These are phyloP conservation scores for Ceratina australensis DNA, from an alignment of 1,140 invertebrate genomes.

Conservation along the genomic window DNA sequence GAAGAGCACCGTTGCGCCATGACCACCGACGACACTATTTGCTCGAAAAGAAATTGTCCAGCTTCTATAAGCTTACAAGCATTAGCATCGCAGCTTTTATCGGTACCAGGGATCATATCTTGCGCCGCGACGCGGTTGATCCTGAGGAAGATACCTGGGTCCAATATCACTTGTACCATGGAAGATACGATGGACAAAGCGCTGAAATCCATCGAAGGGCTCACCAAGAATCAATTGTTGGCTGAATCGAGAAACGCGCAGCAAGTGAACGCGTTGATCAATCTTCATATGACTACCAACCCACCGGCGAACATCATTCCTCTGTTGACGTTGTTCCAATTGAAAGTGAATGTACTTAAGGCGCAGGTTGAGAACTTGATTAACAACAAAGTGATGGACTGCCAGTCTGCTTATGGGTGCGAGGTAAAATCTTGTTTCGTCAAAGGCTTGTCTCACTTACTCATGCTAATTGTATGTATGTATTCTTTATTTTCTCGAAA, in stretches of 20 bases:
- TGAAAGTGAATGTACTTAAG: conserved; percentile 74
- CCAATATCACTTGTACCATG: conserved; percentile 65
- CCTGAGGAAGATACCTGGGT: conserved; percentile 69
- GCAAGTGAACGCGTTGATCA: conserved; percentile 72
- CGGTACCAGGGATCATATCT: conserved; percentile 71
- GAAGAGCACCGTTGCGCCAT: conserved; percentile 64
- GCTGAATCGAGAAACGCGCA: conserved; percentile 68
- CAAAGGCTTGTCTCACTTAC: not conserved
- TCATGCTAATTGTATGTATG: too few species aligned
- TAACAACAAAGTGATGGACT: conserved; percentile 70
- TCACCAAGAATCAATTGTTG: conserved; percentile 73
- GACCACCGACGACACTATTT: conserved; percentile 62
- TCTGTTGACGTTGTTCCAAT: conserved; percentile 69
- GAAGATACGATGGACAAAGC: conserved; percentile 72
- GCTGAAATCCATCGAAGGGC: conserved; percentile 51
- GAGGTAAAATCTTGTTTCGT: conserved; percentile 46
- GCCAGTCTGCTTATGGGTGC: conserved; percentile 62
- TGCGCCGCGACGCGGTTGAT: conserved; percentile 71
- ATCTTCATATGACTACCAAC: conserved; percentile 73
- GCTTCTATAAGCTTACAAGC: conserved; percentile 72
- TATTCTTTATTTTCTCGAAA: too few species aligned
- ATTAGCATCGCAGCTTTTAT: conserved; percentile 72
- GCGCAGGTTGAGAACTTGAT: conserved; percentile 67
- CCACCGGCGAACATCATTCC: conserved; percentile 68
- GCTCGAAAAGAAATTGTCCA: conserved; percentile 70